phyloP scores from a whole-genome alignment of 2,888 invertebrate genomes.

The Eugnorisma glareosa region DNA sequence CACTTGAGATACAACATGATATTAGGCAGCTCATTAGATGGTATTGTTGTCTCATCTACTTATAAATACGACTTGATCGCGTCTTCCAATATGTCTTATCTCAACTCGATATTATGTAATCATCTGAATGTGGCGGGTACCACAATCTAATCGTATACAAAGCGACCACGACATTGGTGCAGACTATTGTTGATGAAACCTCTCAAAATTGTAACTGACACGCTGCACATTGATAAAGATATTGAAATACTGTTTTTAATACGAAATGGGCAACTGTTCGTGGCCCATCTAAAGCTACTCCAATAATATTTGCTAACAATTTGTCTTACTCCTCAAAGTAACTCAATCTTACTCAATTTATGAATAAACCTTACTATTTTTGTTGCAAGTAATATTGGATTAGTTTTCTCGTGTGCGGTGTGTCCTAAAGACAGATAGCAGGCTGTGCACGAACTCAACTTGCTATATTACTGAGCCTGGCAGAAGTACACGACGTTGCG shows the following conservation, averaged over 20 bases:
- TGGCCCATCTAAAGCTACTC: neutral
- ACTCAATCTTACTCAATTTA: conserved; percentile 27
- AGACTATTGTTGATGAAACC: conserved; percentile 43
- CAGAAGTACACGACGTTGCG: neutral
- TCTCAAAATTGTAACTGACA: conserved; percentile 56
- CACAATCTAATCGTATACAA: conserved; percentile 44
- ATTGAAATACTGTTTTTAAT: neutral
- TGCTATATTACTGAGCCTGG: neutral
- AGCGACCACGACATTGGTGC: conserved; percentile 49
- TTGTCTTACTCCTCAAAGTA: conserved; percentile 19
- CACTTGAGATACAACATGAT: conserved; percentile 26
- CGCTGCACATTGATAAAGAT: conserved; percentile 33
- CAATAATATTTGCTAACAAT: conserved; percentile 5
- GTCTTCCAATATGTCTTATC: conserved; percentile 12
- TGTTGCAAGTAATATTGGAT: neutral
- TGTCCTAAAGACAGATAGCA: conserved; percentile 23
- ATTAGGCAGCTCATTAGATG: neutral
- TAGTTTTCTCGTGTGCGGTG: conserved; percentile 36
- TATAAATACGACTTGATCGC: neutral
- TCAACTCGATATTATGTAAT: conserved; percentile 15
- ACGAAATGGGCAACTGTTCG: neutral
- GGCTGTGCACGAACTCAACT: conserved; percentile 16
- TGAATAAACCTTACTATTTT: neutral
- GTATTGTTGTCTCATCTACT: conserved; percentile 2
- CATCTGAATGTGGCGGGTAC: neutral